Evolutionary conservation across 2,888 invertebrate genomes (phyloP), one percentile per base, ranked within the genome.

Genomic region (Tetragonula carbonaria): DNA sequence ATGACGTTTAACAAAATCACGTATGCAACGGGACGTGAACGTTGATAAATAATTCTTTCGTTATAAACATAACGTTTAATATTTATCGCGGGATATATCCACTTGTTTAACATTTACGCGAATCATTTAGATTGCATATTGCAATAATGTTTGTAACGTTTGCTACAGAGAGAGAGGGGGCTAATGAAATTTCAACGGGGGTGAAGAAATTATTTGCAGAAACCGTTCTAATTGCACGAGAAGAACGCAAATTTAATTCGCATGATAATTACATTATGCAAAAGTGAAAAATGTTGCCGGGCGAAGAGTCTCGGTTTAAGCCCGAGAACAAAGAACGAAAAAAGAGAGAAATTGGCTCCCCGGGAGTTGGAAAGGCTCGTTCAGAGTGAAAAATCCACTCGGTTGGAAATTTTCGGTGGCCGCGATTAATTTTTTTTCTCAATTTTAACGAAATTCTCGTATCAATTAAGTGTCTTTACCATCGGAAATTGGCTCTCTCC

Each of bases 391-490:
- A 57, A 59, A 72, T 2, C 8, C 2, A 45, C 45, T 57, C 8
- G 33, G 33, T 1, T 14, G 57, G 55, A 55, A 57, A 71, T n/a
- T 71, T 14, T n/a, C 38, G 38, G 38, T n/a, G 18, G 57, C 6
- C 16, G 38, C n/a, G 8, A 72, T 57, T 57, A 72, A 72, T 28
- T 72, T 57, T 57, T 23, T 71, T 57, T 57, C 11, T 38, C 38
- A 23, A 57, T 72, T 45, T 72, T n/a, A 45, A 72, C 16, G 8
- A 72, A 45, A 0, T 2, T 11, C 8, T 68, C 51, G 28, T 51
- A 68, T 68, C 68, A 51, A 68, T 68, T 68, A 68, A 51, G 16
- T 16, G 21, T n/a, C n/a, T 45, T 66, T n/a, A n/a, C 16, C 11
- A 45, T 16, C 66, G 45, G 70, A 70, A 55, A 70, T 33, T 55